Conservation (phyloP, 2,888 invertebrate species). For the Drosophila greeni region DNA sequence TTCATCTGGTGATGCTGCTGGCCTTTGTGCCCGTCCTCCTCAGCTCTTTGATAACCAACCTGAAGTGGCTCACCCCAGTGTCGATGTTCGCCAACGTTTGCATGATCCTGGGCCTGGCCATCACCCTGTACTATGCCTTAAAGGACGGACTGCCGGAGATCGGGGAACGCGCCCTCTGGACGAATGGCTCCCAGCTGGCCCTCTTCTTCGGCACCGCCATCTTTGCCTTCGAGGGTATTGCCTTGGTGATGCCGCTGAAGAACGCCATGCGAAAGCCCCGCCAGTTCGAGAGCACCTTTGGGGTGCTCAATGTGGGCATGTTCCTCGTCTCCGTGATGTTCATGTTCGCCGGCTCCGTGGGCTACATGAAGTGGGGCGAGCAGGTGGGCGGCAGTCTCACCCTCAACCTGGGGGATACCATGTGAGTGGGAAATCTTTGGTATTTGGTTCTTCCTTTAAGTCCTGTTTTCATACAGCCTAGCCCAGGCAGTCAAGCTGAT, state of each 20-base stretch:
- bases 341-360: conserved; percentile 89
- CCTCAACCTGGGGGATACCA: conserved; percentile 85
- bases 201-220: conserved; percentile 97
- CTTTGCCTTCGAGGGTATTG: conserved; percentile 98
- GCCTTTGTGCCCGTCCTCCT: conserved; percentile 86
- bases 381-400: conserved; percentile 90
- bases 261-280: conserved; percentile 92
- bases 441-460: neutral
- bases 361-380: conserved; percentile 93
- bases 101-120: conserved; percentile 84
- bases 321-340: conserved; percentile 86
- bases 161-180: conserved; percentile 81
- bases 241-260: conserved; percentile 94
- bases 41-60: conserved; percentile 86
- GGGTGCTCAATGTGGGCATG: conserved; percentile 95
- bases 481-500: conserved; percentile 90
- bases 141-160: conserved; percentile 85
- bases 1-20: conserved; percentile 87
- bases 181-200: conserved; percentile 84
- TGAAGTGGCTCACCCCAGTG: conserved; percentile 87
- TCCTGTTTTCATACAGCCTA: conserved; percentile 80
- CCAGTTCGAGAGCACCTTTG: conserved; percentile 87
- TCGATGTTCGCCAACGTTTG: conserved; percentile 88
- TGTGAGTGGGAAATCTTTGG: conserved; percentile 58
- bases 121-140: conserved; percentile 88